A percentile compares a stretch with the other conserved stretches of the same genome.
These are phyloP conservation scores for Mythimna impura DNA, from an alignment of 2,888 invertebrate species.

Conservation along the genomic window DNA sequence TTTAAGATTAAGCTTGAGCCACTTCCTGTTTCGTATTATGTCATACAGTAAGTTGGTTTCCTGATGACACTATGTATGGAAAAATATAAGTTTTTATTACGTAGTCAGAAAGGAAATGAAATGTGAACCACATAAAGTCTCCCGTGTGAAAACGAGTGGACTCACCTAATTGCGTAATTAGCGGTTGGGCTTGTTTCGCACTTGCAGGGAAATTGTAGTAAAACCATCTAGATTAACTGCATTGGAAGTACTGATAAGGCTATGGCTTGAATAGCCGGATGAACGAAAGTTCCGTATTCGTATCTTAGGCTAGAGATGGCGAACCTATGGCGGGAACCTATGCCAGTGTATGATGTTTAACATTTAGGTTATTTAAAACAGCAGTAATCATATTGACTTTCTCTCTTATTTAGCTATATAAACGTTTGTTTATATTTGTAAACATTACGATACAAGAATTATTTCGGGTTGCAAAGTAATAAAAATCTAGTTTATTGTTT, in stretches of 20 bases:
- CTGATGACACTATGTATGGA: conserved; percentile 42
- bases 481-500: no score
- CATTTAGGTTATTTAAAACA: no score
- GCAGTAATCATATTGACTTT: no score
- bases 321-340: no score
- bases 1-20: conserved; percentile 60
- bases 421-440: no score
- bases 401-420: no score
- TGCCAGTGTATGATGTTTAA: no score
- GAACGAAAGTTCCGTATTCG: conserved; percentile 53
- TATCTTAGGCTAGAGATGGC: background rate
- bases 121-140: conserved; percentile 49
- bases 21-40: conserved; percentile 66
- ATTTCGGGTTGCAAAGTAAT: no score
- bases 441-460: no score
- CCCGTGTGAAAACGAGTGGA: conserved; percentile 17
- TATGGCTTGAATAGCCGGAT: conserved; percentile 45
- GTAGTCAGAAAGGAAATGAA: conserved; percentile 51
- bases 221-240: conserved; percentile 25
- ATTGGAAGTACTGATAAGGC: conserved; percentile 52
- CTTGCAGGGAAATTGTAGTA: conserved; percentile 24
- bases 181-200: conserved; percentile 27
- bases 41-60: conserved; percentile 62
- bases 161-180: conserved; percentile 52
- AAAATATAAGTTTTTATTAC: conserved; percentile 48